Evolutionary conservation across 2,797 vertebrate species (phyloP), one percentile per base, ranked within the genome.

Genomic region (Lepus oiostolus): DNA sequence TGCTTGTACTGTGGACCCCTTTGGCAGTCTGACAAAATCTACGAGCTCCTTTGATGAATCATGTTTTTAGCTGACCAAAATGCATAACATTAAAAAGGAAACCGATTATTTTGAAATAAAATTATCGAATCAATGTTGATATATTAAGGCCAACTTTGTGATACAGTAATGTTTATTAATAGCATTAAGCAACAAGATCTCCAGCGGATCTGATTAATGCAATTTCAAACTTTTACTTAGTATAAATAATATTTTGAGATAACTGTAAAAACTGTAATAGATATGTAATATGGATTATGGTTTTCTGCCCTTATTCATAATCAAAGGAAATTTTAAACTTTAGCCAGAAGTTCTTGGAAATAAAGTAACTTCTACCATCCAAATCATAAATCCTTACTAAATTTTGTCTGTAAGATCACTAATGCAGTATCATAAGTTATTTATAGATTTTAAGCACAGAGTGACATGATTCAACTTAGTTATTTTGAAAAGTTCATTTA

Each of bases 21-120:
- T 82, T 58, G 70, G 60, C 30, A 72, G 58, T 72, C 14, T 50
- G 50, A 90, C 19, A 60, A 90, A 91, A 93, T 21, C 47, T 67
- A 42, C 42, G 24, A 67, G 70, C 26, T 32, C 32, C 76, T 91
- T 87, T 80, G 54, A 76, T 84, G 7, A 84, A 38, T 76, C 75
- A 67, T 91, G 24, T 50, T 76, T 94, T 95, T 74, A 68, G 50
- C 68, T 32, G 16, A 85, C 42, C 82, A 91, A 92, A 92, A 88
- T 35, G 11, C 22, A 0, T 74, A 85, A n/a, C 28, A 75, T 77
- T 81, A 85, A 77, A 89, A 60, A 87, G 71, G 60, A 93, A 94
- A 84, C 11, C 16, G 68, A 54, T 30, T 63, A n/a, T 19, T 79
- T 1, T 90, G 58, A 87, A 38, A 74, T 88, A 42, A 21, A 71